phyloP scores from a whole-genome alignment of 2,797 vertebrate genomes.

The Phalloptychus januarius region DNA sequence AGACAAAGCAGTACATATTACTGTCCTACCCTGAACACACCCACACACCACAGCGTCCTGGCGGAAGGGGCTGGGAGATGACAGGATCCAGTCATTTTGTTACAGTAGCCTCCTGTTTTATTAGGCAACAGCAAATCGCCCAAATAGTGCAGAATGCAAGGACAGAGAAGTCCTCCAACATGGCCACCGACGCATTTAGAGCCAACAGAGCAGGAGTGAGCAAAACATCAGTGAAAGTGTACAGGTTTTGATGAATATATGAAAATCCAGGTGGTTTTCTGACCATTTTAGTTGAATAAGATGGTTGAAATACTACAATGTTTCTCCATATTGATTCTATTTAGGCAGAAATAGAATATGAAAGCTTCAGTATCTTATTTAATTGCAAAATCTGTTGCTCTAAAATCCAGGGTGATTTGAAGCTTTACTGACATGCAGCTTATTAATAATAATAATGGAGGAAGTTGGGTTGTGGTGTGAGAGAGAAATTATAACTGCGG shows the following conservation, averaged over 20 bases:
- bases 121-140: constrained; percentile 56
- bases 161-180: constrained; percentile 28
- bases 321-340: neutral
- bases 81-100: constrained; percentile 58
- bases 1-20: constrained; percentile 61
- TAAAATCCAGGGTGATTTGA: neutral
- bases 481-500: too few relatives aligned
- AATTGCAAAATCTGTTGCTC: neutral
- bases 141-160: constrained; percentile 46
- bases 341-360: neutral
- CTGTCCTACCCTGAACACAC: constrained; percentile 40
- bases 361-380: neutral
- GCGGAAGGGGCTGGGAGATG: constrained; percentile 63
- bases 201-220: neutral
- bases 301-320: neutral
- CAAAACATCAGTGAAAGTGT: neutral
- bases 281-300: neutral
- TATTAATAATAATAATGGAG: too few relatives aligned
- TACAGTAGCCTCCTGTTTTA: constrained; percentile 57
- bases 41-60: constrained; percentile 11
- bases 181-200: constrained; percentile 11
- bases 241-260: too few relatives aligned
- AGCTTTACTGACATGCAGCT: too few relatives aligned
- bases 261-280: neutral
- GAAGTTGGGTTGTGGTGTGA: too few relatives aligned